Conservation (phyloP, 2,113 vertebrate species). For the Hydrolagus affinis region DNA sequence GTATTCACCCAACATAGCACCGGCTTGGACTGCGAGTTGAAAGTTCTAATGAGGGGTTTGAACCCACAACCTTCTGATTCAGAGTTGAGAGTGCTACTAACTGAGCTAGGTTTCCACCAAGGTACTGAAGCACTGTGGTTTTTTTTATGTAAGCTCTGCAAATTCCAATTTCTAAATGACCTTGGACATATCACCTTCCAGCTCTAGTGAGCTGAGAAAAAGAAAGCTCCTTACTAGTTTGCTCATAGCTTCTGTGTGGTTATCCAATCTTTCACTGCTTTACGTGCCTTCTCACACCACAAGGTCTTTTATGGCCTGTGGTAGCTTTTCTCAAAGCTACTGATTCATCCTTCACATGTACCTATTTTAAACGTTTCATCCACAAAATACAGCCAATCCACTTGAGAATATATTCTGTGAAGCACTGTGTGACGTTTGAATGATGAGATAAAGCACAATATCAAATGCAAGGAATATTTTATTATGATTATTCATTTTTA, state of each 20-base stretch:
- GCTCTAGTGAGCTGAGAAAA: background rate
- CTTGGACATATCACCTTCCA: background rate
- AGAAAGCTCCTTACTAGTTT: background rate
- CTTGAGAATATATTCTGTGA: too few species aligned
- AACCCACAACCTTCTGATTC: too few species aligned
- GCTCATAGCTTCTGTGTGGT: background rate
- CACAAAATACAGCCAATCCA: too few species aligned
- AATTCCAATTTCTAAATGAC: background rate
- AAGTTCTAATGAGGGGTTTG: too few species aligned
- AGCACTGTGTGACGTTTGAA: too few species aligned
- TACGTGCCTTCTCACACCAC: background rate
- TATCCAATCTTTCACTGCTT: background rate
- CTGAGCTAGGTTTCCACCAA: too few species aligned
- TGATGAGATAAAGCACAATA: too few species aligned
- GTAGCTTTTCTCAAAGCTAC: background rate
- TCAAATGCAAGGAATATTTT: too few species aligned
- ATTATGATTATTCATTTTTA: too few species aligned
- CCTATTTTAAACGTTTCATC: background rate
- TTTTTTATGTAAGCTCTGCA: background rate
- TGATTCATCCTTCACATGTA: background rate
- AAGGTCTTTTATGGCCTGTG: background rate
- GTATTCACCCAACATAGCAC: too few species aligned
- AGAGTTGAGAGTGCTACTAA: too few species aligned
- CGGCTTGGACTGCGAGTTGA: too few species aligned
- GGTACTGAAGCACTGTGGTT: background rate